Percentiles rank a stretch among this genome's conserved stretches.
phyloP scores from a whole-genome alignment of 2,797 vertebrate species.

The Poeciliopsis paucimaculata region DNA sequence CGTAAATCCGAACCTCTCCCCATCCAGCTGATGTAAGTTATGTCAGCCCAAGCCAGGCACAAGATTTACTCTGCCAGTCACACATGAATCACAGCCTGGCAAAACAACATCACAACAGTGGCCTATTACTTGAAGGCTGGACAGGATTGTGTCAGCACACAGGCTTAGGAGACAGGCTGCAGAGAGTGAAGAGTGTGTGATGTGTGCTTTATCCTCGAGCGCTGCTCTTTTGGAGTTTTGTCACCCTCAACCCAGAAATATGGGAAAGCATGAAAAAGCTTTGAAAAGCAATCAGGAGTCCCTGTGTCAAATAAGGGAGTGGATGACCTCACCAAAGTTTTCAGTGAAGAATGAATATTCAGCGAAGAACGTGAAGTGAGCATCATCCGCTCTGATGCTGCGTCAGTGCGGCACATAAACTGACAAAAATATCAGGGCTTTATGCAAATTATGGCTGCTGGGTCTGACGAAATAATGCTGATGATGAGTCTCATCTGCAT shows the following conservation, averaged over 20 bases:
- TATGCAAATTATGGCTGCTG: background rate
- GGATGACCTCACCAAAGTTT: background rate
- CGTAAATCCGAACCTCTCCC: constrained; percentile 53
- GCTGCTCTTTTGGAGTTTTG: constrained; percentile 2
- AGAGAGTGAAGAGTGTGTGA: constrained; percentile 7
- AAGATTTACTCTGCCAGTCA: constrained; percentile 52
- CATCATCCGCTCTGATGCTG: background rate
- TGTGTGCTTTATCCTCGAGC: constrained; percentile 6
- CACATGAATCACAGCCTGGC: constrained; percentile 49
- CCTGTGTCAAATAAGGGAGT: background rate
- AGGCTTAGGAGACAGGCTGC: constrained; percentile 4
- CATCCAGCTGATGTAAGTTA: constrained; percentile 50
- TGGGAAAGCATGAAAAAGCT: background rate
- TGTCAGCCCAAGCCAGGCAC: constrained; percentile 40
- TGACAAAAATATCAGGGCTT: background rate
- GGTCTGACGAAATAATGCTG: background rate
- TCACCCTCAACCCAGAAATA: background rate
- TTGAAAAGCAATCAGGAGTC: background rate
- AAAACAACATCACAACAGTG: constrained; percentile 35
- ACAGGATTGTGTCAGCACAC: constrained; percentile 1
- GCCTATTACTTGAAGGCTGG: constrained; percentile 16
- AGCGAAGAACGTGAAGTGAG: background rate
- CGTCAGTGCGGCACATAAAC: background rate
- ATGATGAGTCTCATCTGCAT: background rate
- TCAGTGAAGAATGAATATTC: background rate